Conservation (phyloP, 2,797 vertebrate genomes). For the Mionectes olivaceus region DNA sequence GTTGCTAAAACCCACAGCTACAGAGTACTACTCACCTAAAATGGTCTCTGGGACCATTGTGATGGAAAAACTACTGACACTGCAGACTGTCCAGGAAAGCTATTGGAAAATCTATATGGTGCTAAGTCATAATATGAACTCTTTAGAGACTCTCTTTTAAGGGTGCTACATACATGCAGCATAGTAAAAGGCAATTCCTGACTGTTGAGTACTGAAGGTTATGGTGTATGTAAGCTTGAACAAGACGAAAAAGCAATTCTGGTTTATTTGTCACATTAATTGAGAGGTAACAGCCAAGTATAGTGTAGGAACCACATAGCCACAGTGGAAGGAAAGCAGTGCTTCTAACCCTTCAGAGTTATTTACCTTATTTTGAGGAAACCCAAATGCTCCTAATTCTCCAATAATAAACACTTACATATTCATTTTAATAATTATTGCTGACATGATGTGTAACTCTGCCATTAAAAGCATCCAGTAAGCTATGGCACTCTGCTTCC, state of each 20-base stretch:
- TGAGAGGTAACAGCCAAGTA: background rate
- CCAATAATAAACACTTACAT: conserved; percentile 25
- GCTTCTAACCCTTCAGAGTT: conserved; percentile 3
- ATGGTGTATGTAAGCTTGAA: background rate
- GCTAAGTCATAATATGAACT: conserved; percentile 61
- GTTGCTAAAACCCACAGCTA: conserved; percentile 69
- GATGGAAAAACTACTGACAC: conserved; percentile 69
- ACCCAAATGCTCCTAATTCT: background rate
- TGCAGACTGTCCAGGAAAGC: conserved; percentile 66
- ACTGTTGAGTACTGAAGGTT: background rate
- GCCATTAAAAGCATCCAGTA: conserved; percentile 35
- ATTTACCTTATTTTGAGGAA: background rate
- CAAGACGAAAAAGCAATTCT: conserved; percentile 21
- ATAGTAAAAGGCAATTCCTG: conserved; percentile 27
- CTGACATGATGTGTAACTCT: background rate
- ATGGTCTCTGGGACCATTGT: conserved; percentile 64
- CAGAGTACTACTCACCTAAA: conserved; percentile 36
- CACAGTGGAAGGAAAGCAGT: background rate
- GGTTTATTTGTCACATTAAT: conserved; percentile 21
- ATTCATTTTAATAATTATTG: conserved; percentile 7
- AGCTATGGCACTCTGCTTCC: conserved; percentile 1
- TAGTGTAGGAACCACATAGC: background rate
- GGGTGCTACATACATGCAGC: conserved; percentile 2
- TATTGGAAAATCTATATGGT: conserved; percentile 71
- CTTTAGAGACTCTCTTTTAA: conserved; percentile 46